Base-by-base conservation (phyloP, 2,888 invertebrate genomes). In the Caenorhabditis sulstoni region DNA sequence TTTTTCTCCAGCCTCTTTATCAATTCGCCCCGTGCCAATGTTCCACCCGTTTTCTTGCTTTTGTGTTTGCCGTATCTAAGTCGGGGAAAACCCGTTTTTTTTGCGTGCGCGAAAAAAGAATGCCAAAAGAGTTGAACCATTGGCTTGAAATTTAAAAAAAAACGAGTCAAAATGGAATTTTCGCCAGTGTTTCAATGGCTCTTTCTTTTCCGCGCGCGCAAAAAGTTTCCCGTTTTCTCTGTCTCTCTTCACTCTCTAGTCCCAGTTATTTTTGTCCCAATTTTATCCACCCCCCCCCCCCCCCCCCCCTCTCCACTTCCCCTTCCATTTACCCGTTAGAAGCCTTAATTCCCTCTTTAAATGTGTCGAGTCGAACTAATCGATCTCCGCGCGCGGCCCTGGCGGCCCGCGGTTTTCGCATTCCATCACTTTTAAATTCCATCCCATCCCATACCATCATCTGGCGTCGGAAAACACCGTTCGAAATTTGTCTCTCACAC, bases 301-400 rank as follows among this genome's bases (percentile, higher is more conserved):
- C 16, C 50, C 16, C 41, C 41, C 47, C 52, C 18, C 44, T 45
- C 16, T 39, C 39, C 18, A n/a, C 44, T 23, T n/a, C 52, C 18
- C 44, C 37, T 18, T 39, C 39, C 18, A n/a, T 35, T 23, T n/a
- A 14, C 14, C 50, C n/a, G 14, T 20, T 44, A 49, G 71, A 71
- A 71, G 71, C 71, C 71, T 71, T 71, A 71, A 71, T 71, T 71
- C 57, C 57, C 57, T 41, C 55, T 62, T 62, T 62, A 71, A 71
- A 62, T 62, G 29, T 29, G 62, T 64, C 71, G 71, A 71, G 71
- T 71, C 71, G 57, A 49, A 49, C 61, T 61, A 11, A 3, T 49
- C 57, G 71, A 71, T 71, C 71, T 71, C 71, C 49, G 55, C 37
- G 41, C 20, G 57, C 12, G 11, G 50, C 20, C 29, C 29, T 29